Conservation (phyloP, 2,113 vertebrate species). For the Procapra przewalskii region DNA sequence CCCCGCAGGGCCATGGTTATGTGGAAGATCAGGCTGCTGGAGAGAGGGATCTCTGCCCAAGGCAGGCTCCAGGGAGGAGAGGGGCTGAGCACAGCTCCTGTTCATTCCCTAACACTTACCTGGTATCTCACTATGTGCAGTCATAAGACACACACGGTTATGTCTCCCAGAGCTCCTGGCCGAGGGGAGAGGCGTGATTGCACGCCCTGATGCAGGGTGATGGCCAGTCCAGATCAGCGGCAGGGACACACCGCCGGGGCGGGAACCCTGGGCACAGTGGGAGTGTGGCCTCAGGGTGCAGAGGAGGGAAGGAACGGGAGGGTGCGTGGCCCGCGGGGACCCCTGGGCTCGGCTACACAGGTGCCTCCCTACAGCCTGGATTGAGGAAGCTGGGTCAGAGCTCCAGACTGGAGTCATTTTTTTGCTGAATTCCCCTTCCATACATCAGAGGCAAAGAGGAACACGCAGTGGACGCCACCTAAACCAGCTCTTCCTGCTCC, state of each 20-base stretch:
- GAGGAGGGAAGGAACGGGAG: not conserved
- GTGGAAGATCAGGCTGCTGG: not conserved
- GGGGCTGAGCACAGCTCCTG: fast-evolving
- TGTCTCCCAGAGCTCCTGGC: too few species aligned
- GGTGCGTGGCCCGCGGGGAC: fast-evolving
- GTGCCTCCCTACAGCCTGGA: not conserved
- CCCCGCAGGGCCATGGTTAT: not conserved
- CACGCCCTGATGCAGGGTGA: not conserved
- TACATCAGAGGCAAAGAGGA: conserved; percentile 74
- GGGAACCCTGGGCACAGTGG: too few species aligned
- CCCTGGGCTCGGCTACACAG: not conserved
- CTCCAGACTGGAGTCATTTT: conserved; percentile 53
- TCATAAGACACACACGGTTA: not conserved
- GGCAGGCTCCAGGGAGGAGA: fast-evolving
- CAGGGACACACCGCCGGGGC: fast-evolving
- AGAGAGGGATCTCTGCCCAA: too few species aligned
- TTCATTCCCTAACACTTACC: not conserved
- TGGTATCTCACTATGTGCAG: fast-evolving
- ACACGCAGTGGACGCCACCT: conserved; percentile 76
- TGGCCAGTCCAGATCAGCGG: fast-evolving
- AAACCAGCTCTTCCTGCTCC: conserved; percentile 70
- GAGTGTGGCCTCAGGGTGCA: not conserved
- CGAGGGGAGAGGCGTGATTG: not conserved
- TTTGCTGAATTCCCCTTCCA: conserved; percentile 79
- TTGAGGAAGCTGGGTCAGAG: conserved; percentile 72